Percentiles rank a stretch among this genome's conserved stretches.
phyloP scores from a whole-genome alignment of 2,888 invertebrate species.

The Liopterus haemorrhoidalis region DNA sequence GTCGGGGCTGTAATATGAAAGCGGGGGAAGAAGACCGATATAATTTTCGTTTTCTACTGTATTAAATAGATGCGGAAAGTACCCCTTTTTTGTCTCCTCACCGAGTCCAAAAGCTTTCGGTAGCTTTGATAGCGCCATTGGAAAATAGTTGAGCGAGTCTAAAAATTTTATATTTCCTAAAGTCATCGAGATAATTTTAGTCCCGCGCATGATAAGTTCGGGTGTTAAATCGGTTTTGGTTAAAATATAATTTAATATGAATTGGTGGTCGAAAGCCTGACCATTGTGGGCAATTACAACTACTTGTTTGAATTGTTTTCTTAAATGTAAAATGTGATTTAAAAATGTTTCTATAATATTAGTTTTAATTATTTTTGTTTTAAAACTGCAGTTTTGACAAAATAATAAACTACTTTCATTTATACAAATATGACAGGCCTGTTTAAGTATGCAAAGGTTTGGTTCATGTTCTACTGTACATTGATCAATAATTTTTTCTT shows the following conservation, averaged over 20 bases:
- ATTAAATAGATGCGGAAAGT: constrained; percentile 31
- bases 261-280: no score
- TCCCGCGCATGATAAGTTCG: no score
- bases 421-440: constrained; percentile 16
- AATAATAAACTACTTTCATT: no score
- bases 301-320: no score
- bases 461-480: constrained; percentile 20
- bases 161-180: constrained; percentile 21
- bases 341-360: no score
- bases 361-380: no score
- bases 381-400: no score
- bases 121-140: constrained; percentile 27
- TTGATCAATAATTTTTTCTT: constrained; percentile 17
- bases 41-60: constrained; percentile 32
- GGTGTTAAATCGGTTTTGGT: no score
- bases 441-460: constrained; percentile 24
- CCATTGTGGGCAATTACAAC: no score
- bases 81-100: constrained; percentile 26
- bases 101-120: constrained; percentile 27
- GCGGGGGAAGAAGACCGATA: constrained; percentile 27
- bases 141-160: constrained; percentile 35
- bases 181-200: no score
- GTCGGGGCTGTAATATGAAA: constrained; percentile 29
- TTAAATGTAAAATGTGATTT: no score
- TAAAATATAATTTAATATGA: no score